Conservation (phyloP, 2,888 invertebrate species). For the Drosophila robusta region DNA sequence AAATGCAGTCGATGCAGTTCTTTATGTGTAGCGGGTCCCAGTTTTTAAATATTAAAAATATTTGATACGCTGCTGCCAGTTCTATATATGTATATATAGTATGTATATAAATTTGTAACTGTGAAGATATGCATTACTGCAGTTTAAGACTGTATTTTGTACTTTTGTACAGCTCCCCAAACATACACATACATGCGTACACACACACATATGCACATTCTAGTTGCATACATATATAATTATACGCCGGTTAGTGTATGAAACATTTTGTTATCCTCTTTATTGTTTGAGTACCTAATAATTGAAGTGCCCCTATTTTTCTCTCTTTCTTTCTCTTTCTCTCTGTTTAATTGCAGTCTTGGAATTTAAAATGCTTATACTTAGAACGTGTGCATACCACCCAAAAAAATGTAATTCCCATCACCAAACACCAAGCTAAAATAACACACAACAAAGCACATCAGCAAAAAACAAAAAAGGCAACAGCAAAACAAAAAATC, state of each 20-base stretch:
- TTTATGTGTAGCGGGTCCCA: background rate
- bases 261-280: conserved; percentile 4
- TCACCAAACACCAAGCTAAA: conserved; percentile 29
- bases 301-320: conserved; percentile 12
- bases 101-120: background rate
- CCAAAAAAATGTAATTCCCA: conserved; percentile 33
- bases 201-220: background rate
- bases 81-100: background rate
- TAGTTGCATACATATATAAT: background rate
- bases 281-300: conserved; percentile 13
- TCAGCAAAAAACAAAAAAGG: conserved; percentile 18
- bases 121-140: background rate
- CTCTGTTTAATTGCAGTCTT: conserved; percentile 78
- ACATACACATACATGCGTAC: background rate
- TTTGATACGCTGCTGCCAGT: background rate
- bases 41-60: background rate
- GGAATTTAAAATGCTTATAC: conserved; percentile 72
- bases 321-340: conserved; percentile 20
- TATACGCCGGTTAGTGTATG: background rate
- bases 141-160: background rate
- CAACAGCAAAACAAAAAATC: conserved; percentile 14
- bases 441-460: conserved; percentile 29
- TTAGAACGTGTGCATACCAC: conserved; percentile 29
- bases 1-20: no score
- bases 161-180: background rate